Conservation (phyloP, 2,113 vertebrate genomes). For the Struthidea cinerea region DNA sequence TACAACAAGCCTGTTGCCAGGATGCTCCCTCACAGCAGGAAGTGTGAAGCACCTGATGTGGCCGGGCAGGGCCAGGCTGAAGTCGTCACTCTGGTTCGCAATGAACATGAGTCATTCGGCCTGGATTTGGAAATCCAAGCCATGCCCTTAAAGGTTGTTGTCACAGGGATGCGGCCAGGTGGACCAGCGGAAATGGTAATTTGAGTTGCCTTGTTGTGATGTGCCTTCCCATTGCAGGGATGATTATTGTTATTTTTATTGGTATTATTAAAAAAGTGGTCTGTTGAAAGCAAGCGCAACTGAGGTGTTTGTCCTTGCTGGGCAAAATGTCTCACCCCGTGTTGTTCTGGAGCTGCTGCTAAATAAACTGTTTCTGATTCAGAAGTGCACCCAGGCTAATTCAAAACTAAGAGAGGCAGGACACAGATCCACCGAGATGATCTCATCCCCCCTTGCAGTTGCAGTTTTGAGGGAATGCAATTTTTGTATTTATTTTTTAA, state of each 20-base stretch:
- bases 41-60: constrained; percentile 50
- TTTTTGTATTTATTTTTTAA: neutral
- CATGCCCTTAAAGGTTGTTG: constrained; percentile 73
- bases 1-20: constrained; percentile 50
- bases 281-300: neutral
- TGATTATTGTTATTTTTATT: neutral
- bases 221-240: neutral
- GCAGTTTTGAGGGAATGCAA: neutral
- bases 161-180: constrained; percentile 74
- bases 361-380: neutral
- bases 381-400: neutral
- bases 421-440: neutral
- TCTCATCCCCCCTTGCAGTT: neutral
- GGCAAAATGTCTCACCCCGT: neutral
- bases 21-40: constrained; percentile 68
- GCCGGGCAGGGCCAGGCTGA: constrained; percentile 56
- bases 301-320: neutral
- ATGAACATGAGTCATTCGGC: constrained; percentile 71
- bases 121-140: constrained; percentile 81
- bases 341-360: neutral
- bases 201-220: neutral
- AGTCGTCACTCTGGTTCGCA: constrained; percentile 66
- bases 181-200: constrained; percentile 81
- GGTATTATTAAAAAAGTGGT: neutral
- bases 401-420: neutral